Base-by-base conservation (phyloP, 2,888 invertebrate species). In the Sphaerophoria taeniata region DNA sequence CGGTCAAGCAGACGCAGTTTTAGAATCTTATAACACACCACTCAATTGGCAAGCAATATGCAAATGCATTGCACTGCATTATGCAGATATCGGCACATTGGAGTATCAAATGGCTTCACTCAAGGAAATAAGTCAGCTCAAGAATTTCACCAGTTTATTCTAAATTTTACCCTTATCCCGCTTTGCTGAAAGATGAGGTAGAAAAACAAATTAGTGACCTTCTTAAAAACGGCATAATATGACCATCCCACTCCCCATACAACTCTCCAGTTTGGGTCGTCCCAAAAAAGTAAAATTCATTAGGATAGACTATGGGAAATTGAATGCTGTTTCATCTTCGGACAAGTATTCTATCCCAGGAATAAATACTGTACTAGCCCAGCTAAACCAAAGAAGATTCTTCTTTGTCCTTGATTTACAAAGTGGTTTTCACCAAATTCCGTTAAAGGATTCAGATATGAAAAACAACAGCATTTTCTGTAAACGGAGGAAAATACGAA, bases 401-500 rank as follows among this genome's bases (percentile, higher is more conserved):
- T 43, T 43, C 11, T 5, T 11, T 43, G 6, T 49, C 3, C 2
- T 73, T 3, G 73, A 73, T 16, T 56, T 73, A 11, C 76, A 75
- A 60, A 82, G 72, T 31, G 63, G 75, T 3, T 84, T 86, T 58
- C 61, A 69, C 53, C 65, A 70, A 45, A 86, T 86, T 55, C 56
- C 76, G 3, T 49, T 86, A 51, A 39, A 74, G 24, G 74, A 71
- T 65, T 49, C 34, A 14, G 78, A 56, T 4, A 60, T 72, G 56
- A 71, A 36, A 75, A 58, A n/a, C n/a, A 51, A 70, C 71, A 5
- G 43, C 75, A 2, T 43, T 43, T 43, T 43, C 39, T 4, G 7
- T 43, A 6, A 43, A 43, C 7, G 11, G 11, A 2, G 75, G 65
- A 3, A 72, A 67, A 16, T 65, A 67, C 16, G 76, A 82, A 31